Evolutionary conservation across 1,140 invertebrate genomes (phyloP).

Genomic region (Agrypnia vestita): DNA sequence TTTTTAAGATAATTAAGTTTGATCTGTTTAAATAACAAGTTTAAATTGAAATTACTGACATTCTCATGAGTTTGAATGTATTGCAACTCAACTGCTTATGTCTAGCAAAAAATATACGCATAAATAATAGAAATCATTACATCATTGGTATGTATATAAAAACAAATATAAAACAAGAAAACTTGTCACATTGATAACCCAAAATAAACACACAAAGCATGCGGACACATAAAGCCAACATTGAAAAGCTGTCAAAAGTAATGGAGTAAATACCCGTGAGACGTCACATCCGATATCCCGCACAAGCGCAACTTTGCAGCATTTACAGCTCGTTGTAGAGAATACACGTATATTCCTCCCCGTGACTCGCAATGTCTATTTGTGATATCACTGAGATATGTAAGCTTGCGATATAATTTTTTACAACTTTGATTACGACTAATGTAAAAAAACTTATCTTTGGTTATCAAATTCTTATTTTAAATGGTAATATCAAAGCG

Average conservation of each 20-base stretch:
- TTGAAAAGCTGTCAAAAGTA: constrained; percentile 56
- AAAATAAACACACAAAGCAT: constrained; percentile 30
- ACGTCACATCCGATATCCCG: constrained; percentile 19
- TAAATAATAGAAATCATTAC: too few relatives aligned
- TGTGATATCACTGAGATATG: constrained; percentile 1
- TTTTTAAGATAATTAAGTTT: too few relatives aligned
- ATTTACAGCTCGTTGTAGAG: neutral
- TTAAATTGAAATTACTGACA: too few relatives aligned
- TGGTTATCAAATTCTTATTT: neutral
- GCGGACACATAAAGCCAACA: constrained; percentile 44
- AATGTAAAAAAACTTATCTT: neutral
- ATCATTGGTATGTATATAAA: neutral
- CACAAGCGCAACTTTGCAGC: constrained; percentile 1
- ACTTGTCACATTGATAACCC: neutral
- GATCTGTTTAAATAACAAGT: too few relatives aligned
- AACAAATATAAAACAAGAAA: neutral
- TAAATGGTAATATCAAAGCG: neutral
- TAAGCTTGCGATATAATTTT: constrained; percentile 11
- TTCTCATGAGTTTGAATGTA: too few relatives aligned
- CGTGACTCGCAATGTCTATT: neutral
- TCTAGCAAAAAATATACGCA: too few relatives aligned
- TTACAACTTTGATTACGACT: neutral
- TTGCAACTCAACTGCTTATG: too few relatives aligned
- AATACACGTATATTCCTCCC: constrained; percentile 1
- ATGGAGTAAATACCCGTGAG: constrained; percentile 56